Evolutionary conservation across 2,113 vertebrate genomes (phyloP).

Genomic region (Chaenocephalus aceratus): DNA sequence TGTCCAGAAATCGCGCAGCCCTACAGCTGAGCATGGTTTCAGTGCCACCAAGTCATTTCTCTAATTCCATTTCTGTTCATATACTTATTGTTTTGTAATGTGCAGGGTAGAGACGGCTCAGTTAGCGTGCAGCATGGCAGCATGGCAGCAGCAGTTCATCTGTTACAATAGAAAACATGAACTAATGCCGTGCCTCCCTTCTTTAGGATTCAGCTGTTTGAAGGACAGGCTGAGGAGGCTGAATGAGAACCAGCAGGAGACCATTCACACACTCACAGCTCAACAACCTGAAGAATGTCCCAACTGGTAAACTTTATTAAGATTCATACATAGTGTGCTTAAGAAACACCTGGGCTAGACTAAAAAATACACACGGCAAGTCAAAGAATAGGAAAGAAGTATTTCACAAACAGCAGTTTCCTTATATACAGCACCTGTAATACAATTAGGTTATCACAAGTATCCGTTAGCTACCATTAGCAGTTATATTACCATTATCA

Average conservation of each 20-base stretch:
- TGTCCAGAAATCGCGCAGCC: too few species aligned
- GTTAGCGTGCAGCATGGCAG: neutral
- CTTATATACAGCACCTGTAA: neutral
- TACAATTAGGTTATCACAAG: too few species aligned
- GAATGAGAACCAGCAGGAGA: neutral
- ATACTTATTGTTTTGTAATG: neutral
- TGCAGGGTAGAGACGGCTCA: neutral
- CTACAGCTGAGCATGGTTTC: neutral
- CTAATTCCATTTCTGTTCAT: neutral
- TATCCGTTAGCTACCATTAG: neutral
- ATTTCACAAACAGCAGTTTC: too few species aligned
- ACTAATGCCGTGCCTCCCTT: neutral
- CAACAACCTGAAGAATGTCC: neutral
- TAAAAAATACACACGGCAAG: too few species aligned
- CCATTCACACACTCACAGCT: neutral
- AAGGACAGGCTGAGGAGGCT: neutral
- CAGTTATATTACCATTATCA: neutral
- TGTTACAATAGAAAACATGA: neutral
- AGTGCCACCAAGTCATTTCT: neutral
- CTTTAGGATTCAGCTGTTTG: neutral
- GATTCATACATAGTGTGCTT: neutral
- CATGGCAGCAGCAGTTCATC: too few species aligned
- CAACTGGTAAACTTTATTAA: neutral
- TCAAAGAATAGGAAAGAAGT: neutral
- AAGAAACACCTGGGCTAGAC: neutral